Conservation (phyloP, 2,113 vertebrate species). For the Gulo gulo region DNA sequence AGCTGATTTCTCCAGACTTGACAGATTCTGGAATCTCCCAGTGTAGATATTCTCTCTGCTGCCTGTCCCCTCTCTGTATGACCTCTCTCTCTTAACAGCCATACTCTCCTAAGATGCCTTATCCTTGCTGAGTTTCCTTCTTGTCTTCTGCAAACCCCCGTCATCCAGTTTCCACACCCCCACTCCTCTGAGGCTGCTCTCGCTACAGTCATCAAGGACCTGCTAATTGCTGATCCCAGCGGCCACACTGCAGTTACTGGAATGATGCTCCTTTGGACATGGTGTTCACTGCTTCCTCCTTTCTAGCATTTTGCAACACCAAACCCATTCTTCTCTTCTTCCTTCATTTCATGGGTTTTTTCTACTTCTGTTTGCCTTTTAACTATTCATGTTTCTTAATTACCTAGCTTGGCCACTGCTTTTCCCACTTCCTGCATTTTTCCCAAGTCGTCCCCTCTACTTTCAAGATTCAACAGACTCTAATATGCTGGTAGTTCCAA, state of each 20-base stretch:
- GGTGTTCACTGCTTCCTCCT: not conserved
- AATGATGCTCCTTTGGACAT: slow-evolving; percentile 17
- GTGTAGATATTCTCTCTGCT: not conserved
- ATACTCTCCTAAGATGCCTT: not conserved
- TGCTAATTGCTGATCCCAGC: slow-evolving; percentile 34
- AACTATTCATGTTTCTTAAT: not conserved
- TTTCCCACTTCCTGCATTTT: not conserved
- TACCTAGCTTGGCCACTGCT: not conserved
- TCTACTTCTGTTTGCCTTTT: not conserved
- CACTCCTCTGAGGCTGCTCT: not conserved
- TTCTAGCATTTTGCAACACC: not conserved
- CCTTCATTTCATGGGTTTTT: not conserved
- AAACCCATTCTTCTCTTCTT: not conserved
- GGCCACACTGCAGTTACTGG: not conserved
- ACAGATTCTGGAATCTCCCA: not conserved
- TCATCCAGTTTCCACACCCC: not conserved
- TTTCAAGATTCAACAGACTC: not conserved
- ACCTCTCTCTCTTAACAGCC: not conserved
- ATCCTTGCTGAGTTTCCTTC: not conserved
- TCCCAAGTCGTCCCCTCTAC: not conserved
- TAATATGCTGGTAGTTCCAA: not conserved
- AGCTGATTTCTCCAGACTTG: not conserved
- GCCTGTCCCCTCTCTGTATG: not conserved
- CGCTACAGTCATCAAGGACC: slow-evolving; percentile 9
- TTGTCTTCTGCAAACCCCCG: not conserved